Evolutionary conservation across 2,113 vertebrate genomes (phyloP), one percentile per base, ranked within the genome.

Genomic region (Ptychochromis oligacanthus): DNA sequence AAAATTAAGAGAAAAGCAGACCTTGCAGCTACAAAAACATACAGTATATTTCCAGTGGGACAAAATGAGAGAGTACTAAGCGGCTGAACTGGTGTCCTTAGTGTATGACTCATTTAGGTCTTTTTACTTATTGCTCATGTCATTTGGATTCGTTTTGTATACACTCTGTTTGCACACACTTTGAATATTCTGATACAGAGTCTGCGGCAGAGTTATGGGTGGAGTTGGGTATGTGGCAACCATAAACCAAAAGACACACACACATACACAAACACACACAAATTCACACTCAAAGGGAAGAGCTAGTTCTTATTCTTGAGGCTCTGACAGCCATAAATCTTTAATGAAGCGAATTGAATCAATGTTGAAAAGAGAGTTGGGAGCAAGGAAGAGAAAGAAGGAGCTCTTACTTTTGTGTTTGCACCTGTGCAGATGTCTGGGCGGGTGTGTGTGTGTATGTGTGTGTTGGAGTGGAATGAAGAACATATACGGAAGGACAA

Each of bases 381-480:
- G 12, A 34, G 49, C 6, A 14, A 74, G 9, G 15, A 60, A 3
- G n/a, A 43, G 8, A 84, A 22, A 74, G 2, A 46, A 52, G 5
- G 20, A 67, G 22, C n/a, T 52, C 6, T 59, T 57, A 1, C 22
- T 76, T 28, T 56, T 78, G 20, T 74, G 11, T 54, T 77, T 70
- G 20, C 75, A 86, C 75, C 46, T 89, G 60, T 81, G 59, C 76
- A 82, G 79, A 74, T 88, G 75, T 82, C 46, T 79, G 65, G 43
- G 70, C 54, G 38, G 8, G 38, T 40, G 10, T 40, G 38, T 40
- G 38, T 86, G 74, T 79, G 56, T 74, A 57, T 34, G 60, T 77
- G 38, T 62, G 34, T 59, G 34, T 7, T 20, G 31, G 64, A 43
- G 10, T 43, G 24, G 7, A 14, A 49, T 46, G 20, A 6, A 8